Evolutionary conservation across 1,140 invertebrate species (phyloP).

Genomic region (Drosophila nebulosa): DNA sequence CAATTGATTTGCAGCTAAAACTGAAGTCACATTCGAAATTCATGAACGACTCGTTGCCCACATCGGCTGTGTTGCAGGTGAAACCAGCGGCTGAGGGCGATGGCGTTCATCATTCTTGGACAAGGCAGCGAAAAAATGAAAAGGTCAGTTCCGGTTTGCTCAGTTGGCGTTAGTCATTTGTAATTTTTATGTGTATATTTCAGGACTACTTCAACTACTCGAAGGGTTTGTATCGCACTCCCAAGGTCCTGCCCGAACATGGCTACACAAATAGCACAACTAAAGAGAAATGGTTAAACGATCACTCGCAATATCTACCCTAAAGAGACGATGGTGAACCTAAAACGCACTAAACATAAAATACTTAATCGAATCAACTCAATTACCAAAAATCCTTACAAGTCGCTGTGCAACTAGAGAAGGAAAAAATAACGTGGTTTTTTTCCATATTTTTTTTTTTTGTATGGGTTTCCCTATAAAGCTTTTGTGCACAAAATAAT

Average conservation of each 20-base stretch:
- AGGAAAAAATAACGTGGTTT: not conserved
- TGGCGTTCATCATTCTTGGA: not conserved
- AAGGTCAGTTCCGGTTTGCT: constrained; percentile 36
- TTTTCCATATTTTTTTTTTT: not conserved
- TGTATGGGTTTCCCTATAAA: not conserved
- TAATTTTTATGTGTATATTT: not conserved
- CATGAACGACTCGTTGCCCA: not conserved
- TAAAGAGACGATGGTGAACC: not conserved
- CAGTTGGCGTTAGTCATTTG: too few relatives aligned
- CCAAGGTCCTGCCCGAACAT: constrained; percentile 51
- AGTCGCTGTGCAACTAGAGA: not conserved
- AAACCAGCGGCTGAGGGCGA: constrained; percentile 17
- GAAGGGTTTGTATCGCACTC: constrained; percentile 55
- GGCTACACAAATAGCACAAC: constrained; percentile 19
- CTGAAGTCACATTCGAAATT: constrained; percentile 41
- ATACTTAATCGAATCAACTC: not conserved
- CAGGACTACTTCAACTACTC: constrained; percentile 58
- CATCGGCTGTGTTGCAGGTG: constrained; percentile 43
- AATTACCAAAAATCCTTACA: not conserved
- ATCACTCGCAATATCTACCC: constrained; percentile 55
- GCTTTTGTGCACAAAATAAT: not conserved
- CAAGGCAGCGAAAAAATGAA: constrained; percentile 43
- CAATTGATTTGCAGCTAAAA: constrained; percentile 60
- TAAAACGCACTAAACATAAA: not conserved
- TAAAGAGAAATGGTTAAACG: constrained; percentile 44